Evolutionary conservation across 1,140 invertebrate genomes (phyloP).

Genomic region (Drosophila sulfurigaster): DNA sequence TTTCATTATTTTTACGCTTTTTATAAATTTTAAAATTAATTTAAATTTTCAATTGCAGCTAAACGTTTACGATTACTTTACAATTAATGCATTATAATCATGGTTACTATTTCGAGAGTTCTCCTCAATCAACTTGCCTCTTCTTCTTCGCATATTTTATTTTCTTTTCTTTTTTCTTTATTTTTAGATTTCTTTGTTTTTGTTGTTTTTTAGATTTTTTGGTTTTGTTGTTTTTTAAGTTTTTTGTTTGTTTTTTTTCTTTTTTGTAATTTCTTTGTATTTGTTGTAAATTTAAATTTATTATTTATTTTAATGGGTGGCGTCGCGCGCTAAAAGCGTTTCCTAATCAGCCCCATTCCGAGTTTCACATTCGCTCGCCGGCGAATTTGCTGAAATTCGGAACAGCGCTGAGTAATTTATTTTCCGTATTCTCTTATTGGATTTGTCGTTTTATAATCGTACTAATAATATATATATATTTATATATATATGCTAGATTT

Average conservation of each 20-base stretch:
- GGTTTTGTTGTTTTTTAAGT: constrained; percentile 4
- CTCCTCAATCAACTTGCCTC: not conserved
- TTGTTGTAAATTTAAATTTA: constrained; percentile 23
- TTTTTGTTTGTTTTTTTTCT: constrained; percentile 4
- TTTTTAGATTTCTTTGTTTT: not conserved
- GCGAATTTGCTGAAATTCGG: not conserved
- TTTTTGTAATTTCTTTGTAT: not conserved
- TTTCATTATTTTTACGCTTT: constrained; percentile 24
- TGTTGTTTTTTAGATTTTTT: constrained; percentile 8
- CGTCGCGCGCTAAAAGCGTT: constrained; percentile 77
- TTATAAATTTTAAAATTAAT: constrained; percentile 56
- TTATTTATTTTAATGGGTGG: constrained; percentile 70
- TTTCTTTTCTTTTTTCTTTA: constrained; percentile 1
- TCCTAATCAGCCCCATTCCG: constrained; percentile 6
- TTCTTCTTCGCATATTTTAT: constrained; percentile 20
- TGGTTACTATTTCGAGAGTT: constrained; percentile 20
- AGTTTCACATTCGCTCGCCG: not conserved
- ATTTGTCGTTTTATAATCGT: constrained; percentile 20
- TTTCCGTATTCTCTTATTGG: constrained; percentile 20
- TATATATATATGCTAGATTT: constrained; percentile 34
- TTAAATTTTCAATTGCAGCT: constrained; percentile 78
- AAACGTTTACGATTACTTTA: constrained; percentile 72
- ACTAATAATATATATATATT: constrained; percentile 17
- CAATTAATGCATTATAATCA: constrained; percentile 53
- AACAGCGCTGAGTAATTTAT: constrained; percentile 3